Conservation (phyloP, 1,140 invertebrate species). For the Popillia japonica region DNA sequence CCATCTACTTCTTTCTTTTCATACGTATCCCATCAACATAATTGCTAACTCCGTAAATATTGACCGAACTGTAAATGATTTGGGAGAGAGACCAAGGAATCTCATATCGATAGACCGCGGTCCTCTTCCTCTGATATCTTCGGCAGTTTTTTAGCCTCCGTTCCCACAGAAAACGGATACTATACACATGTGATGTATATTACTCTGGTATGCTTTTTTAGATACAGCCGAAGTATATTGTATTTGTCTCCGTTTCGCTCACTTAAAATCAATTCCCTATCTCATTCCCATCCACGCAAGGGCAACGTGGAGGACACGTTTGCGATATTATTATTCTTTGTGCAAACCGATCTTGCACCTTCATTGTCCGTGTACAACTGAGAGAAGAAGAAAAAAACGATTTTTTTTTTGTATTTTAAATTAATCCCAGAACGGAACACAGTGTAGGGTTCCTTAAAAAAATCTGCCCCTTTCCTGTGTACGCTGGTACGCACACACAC, state of each 20-base stretch:
- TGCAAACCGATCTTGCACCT: slow-evolving; percentile 56
- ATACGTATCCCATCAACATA: slow-evolving; percentile 25
- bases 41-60: slow-evolving; percentile 40
- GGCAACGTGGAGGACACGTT: slow-evolving; percentile 34
- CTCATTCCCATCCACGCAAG: slow-evolving; percentile 18
- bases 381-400: slow-evolving; percentile 45
- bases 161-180: slow-evolving; percentile 45
- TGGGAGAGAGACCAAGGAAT: slow-evolving; percentile 3
- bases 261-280: not conserved
- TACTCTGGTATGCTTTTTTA: slow-evolving; percentile 31
- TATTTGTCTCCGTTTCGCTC: not conserved
- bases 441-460: slow-evolving; percentile 58
- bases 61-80: slow-evolving; percentile 44
- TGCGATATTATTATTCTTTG: slow-evolving; percentile 46
- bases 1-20: not conserved
- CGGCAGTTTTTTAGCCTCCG: slow-evolving; percentile 42
- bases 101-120: slow-evolving; percentile 28
- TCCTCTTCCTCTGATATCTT: slow-evolving; percentile 23
- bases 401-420: slow-evolving; percentile 52
- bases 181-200: slow-evolving; percentile 42
- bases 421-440: slow-evolving; percentile 59
- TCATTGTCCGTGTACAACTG: slow-evolving; percentile 52
- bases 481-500: not conserved
- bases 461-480: slow-evolving; percentile 59
- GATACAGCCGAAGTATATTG: not conserved